Base-by-base conservation (phyloP, 2,888 invertebrate genomes). In the Cataglyphis altisquamis region DNA sequence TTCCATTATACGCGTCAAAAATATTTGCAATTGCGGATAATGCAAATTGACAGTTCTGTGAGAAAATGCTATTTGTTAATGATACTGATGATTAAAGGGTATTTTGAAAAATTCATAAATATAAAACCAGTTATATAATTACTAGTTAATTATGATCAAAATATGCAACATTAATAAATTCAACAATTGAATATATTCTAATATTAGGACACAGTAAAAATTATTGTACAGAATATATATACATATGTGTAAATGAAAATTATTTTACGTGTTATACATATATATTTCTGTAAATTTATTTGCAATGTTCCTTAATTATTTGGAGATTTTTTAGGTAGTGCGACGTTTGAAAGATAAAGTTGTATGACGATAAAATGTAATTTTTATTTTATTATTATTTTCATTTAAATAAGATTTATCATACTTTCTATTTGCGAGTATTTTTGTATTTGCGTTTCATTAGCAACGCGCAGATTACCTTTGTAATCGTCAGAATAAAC, bases 401-500 rank as follows among this genome's bases (percentile, higher is more conserved):
- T 15, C 6, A 45, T 63, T 15, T 45, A 32, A 74, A 45, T 63
- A 74, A 62, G 29, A 15, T 32, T 74, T 63, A 63, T 63, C 45
- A 4, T 36, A 21, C 0, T 64, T 63, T 74, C 63, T 74, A 48
- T 74, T 74, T 25, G 32, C 36, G 32, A 45, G 12, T 45, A 41
- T 41, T 62, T 45, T 5, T 29, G 18, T 63, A 74, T 63, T 62
- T 74, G 29, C 21, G 36, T 74, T 63, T 64, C 48, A 74, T 64
- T 74, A 64, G 36, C 18, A 10, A 21, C 4, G n/a, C 18, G 18
- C n/a, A 25, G 60, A 73, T 73, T 25, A 60, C 39, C 57, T 39
- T 63, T 74, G 25, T 64, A 75, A 75, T 36, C 48, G 32, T 64
- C 48, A 52, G 48, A 74, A 32, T 15, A 74, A 39, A 62, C 41